Evolutionary conservation across 1,140 invertebrate species (phyloP), one percentile per base, ranked within the genome.

Genomic region (Drosophila busckii): DNA sequence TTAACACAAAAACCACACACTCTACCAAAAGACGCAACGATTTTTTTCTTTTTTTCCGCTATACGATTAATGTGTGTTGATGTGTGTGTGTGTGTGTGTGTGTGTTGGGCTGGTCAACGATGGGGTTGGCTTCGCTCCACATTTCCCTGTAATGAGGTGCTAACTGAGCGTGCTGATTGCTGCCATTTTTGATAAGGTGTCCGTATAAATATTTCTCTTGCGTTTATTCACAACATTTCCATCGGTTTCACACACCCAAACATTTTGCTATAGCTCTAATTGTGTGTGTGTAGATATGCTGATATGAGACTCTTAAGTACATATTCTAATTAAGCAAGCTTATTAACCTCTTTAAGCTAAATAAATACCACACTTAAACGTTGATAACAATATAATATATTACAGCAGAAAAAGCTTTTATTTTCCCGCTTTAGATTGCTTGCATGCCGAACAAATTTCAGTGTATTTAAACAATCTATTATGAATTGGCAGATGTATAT

Each of bases 141-240:
- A 60, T 37, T 26, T 22, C 19, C 15, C 29, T 32, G 32, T 65
- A 75, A 82, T 69, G 76, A 82, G 75, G 75, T 82, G 75, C 49
- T 82, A 82, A 82, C 69, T 66, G 76, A 82, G 60, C 70, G 76
- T 82, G 75, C 76, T 82, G 75, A 82, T 82, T 82, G 75, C 65
- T 69, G 75, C 75, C 70, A 82, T 67, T 82, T 75, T 75, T 82
- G 75, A 75, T 82, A 83, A 82, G 75, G 61, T 62, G 53, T 73
- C 69, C 44, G 65, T 55, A 80, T 80, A 75, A 75, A 82, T 80
- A 80, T 73, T 80, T 69, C 42, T 34, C 52, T 65, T 40, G 68
- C 69, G 68, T 68, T 78, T 61, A 34, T 34, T 50, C 13, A 37
- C 50, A 60, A 45, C 54, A 34, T 80, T 71, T 52, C 31, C 23